A percentile compares a stretch with the other conserved stretches of the same genome.
These are phyloP conservation scores for Chironex yamaguchii DNA, from an alignment of 30 jellyfish, hydroid and myxozoan genomes.

Conservation along the genomic window DNA sequence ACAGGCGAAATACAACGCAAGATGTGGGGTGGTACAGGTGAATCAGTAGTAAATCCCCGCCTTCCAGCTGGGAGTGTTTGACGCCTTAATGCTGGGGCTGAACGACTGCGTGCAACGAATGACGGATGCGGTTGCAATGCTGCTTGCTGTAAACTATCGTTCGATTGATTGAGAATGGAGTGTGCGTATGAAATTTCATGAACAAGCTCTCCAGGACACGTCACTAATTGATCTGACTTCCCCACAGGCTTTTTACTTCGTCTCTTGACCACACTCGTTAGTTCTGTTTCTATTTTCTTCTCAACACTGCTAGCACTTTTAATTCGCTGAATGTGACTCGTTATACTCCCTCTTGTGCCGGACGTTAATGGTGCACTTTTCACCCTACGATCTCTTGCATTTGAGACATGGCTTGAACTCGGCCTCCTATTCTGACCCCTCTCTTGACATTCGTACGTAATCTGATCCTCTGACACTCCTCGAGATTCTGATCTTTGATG, in stretches of 20 bases:
- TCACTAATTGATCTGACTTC: neutral
- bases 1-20: neutral
- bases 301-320: constrained; percentile 63
- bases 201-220: neutral
- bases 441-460: neutral
- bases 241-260: neutral
- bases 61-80: constrained; percentile 64
- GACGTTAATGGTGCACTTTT: constrained; percentile 68
- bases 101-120: constrained; percentile 72
- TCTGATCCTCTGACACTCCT: no score
- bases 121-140: neutral
- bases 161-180: neutral
- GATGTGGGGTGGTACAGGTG: constrained; percentile 5
- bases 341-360: constrained; percentile 16
- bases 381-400: no score
- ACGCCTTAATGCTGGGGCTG: constrained; percentile 86
- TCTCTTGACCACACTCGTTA: neutral
- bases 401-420: no score
- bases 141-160: no score
- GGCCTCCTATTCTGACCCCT: no score
- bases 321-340: constrained; percentile 50
- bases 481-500: neutral
- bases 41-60: constrained; percentile 82
- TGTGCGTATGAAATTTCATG: neutral
- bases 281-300: no score